Evolutionary conservation across 2,888 invertebrate genomes (phyloP).

Genomic region (Pyrocoelia pectoralis): DNA sequence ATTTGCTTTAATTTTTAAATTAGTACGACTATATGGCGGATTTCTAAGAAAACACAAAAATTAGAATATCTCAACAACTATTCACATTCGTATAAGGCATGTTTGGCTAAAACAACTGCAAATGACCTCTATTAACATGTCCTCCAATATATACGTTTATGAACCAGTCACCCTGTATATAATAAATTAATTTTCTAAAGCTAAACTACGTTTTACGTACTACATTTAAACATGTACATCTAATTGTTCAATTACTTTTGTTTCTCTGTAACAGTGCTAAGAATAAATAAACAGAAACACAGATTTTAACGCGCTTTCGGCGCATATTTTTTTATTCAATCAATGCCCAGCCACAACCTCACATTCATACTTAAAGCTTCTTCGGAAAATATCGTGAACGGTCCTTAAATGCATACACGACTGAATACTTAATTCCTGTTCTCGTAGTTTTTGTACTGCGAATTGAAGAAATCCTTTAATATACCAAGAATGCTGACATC

Average conservation of each 20-base stretch:
- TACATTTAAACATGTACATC: conserved; percentile 13
- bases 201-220: background rate
- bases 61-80: too few relatives aligned
- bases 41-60: too few relatives aligned
- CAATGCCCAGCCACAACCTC: conserved; percentile 1
- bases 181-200: conserved; percentile 3
- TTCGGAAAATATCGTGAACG: background rate
- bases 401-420: background rate
- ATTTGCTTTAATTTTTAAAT: too few relatives aligned
- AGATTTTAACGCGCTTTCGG: background rate
- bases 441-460: conserved; percentile 39
- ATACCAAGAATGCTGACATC: conserved; percentile 53
- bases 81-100: too few relatives aligned
- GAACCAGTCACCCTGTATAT: too few relatives aligned
- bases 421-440: conserved; percentile 12
- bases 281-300: conserved; percentile 8
- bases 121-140: too few relatives aligned
- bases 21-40: too few relatives aligned
- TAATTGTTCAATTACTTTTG: background rate
- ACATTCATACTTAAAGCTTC: conserved; percentile 10
- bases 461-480: conserved; percentile 54
- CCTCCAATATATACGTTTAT: too few relatives aligned
- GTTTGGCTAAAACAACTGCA: too few relatives aligned
- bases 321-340: background rate
- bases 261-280: conserved; percentile 7